Evolutionary conservation across 2,113 vertebrate genomes (phyloP).

Genomic region (Varanus salvator): DNA sequence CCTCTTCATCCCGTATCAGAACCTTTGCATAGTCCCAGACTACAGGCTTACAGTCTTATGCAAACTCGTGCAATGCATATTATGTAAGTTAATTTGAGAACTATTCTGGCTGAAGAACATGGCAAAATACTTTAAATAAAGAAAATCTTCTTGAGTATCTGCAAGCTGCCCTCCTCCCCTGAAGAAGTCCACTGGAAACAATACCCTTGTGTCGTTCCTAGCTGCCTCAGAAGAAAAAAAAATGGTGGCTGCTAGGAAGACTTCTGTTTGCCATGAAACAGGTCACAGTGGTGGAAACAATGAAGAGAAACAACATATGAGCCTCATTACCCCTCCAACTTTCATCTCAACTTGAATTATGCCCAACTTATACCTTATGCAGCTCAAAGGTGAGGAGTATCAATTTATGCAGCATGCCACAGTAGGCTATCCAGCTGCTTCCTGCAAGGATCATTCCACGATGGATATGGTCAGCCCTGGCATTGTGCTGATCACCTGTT

Average conservation of each 20-base stretch:
- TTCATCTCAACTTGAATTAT: neutral
- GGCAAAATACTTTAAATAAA: neutral
- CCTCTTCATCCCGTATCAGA: neutral
- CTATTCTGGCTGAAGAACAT: neutral
- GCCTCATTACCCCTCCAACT: neutral
- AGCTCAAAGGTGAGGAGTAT: neutral
- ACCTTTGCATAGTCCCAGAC: neutral
- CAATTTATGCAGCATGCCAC: neutral
- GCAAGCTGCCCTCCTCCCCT: neutral
- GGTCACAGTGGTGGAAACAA: neutral
- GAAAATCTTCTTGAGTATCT: neutral
- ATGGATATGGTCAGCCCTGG: neutral
- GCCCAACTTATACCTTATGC: neutral
- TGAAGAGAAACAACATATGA: neutral
- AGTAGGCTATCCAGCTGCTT: neutral
- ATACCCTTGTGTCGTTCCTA: neutral
- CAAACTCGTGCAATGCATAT: no score
- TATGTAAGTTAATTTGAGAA: neutral
- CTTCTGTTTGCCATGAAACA: neutral
- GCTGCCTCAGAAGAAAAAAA: neutral
- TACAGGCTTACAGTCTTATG: no score
- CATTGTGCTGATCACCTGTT: neutral
- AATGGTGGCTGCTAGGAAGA: neutral
- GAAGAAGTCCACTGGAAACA: neutral
- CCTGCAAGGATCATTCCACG: neutral